A percentile compares a stretch with the other conserved stretches of the same genome.
These are phyloP conservation scores for Calameuta idolon DNA, from an alignment of 2,888 invertebrate genomes.

Conservation along the genomic window DNA sequence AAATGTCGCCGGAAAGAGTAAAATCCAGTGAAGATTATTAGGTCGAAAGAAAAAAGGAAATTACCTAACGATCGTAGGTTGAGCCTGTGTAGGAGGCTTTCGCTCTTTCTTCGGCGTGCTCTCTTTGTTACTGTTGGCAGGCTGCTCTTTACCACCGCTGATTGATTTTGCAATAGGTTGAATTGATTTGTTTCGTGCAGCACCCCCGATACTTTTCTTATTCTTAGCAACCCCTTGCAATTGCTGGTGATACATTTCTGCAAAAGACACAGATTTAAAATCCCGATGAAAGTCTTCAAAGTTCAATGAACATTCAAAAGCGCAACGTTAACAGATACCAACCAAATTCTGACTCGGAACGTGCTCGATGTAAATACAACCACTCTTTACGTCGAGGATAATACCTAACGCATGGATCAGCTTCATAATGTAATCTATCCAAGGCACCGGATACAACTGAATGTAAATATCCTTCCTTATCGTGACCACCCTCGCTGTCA, in stretches of 20 bases:
- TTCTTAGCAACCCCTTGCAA: constrained; percentile 74
- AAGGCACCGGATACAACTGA: constrained; percentile 91
- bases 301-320: not conserved
- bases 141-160: constrained; percentile 67
- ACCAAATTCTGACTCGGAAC: constrained; percentile 77
- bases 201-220: constrained; percentile 65
- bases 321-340: constrained; percentile 34
- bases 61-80: constrained; percentile 50
- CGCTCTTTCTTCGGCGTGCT: constrained; percentile 60
- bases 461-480: constrained; percentile 77
- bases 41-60: constrained; percentile 15
- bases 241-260: constrained; percentile 77
- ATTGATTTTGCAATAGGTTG: constrained; percentile 57
- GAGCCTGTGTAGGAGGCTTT: constrained; percentile 43
- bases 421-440: constrained; percentile 89
- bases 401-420: constrained; percentile 94
- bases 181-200: constrained; percentile 57
- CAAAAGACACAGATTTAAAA: constrained; percentile 15
- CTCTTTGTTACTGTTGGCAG: constrained; percentile 59
- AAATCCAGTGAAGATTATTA: constrained; percentile 10
- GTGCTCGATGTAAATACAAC: constrained; percentile 91
- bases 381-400: constrained; percentile 92
- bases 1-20: not conserved
- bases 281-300: not conserved
- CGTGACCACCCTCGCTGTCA: constrained; percentile 51